Conservation (phyloP, 2,888 invertebrate genomes). For the Sinohyriopsis cumingii region DNA sequence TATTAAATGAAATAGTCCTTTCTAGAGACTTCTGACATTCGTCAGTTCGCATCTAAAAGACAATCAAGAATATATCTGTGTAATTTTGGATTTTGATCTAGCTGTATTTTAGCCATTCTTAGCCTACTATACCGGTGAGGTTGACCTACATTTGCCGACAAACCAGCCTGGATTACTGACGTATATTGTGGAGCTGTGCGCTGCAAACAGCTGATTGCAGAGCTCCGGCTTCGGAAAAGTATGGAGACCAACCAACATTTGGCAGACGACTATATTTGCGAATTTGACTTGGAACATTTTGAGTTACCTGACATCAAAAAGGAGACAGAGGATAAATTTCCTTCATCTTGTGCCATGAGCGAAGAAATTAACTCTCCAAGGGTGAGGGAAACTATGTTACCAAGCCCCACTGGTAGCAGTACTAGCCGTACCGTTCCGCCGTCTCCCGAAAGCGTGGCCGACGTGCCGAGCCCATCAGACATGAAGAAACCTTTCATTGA, state of each 20-base stretch:
- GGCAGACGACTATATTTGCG: slow-evolving; percentile 61
- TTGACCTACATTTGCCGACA: background rate
- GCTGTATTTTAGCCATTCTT: too few species aligned
- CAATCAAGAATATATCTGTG: slow-evolving; percentile 1
- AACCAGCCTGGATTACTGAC: background rate
- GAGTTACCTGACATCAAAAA: slow-evolving; percentile 52
- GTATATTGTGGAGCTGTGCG: too few species aligned
- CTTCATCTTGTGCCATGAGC: slow-evolving; percentile 41
- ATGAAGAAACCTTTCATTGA: slow-evolving; percentile 46
- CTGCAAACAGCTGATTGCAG: too few species aligned
- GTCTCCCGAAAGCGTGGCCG: slow-evolving; percentile 47
- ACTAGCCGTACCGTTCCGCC: slow-evolving; percentile 52
- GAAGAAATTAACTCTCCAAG: slow-evolving; percentile 22
- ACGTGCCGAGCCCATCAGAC: slow-evolving; percentile 34
- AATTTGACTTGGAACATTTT: slow-evolving; percentile 63
- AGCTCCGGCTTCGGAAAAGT: slow-evolving; percentile 18
- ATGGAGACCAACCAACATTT: slow-evolving; percentile 58
- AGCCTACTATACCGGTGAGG: background rate
- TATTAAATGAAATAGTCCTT: slow-evolving; percentile 32
- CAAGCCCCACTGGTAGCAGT: slow-evolving; percentile 40
- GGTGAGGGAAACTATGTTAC: slow-evolving; percentile 33
- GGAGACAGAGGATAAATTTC: slow-evolving; percentile 38
- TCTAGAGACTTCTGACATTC: slow-evolving; percentile 24
- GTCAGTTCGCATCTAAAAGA: slow-evolving; percentile 19
- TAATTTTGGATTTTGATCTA: too few species aligned